Percentiles rank a stretch among this genome's conserved stretches.
phyloP scores from a whole-genome alignment of 2,888 invertebrate genomes.

The Sesia apiformis region DNA sequence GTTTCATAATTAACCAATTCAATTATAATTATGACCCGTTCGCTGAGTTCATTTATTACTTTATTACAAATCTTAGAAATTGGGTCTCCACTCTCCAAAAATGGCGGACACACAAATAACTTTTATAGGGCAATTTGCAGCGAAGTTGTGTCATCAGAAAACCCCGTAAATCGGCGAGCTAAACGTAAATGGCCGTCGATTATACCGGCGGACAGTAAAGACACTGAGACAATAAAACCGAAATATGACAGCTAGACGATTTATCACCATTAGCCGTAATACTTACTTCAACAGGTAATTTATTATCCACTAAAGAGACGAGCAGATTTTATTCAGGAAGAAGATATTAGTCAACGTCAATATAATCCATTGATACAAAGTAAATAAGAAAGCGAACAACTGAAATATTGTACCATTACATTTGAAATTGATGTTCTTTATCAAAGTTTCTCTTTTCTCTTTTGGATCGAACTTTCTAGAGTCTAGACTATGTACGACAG shows the following conservation, averaged over 20 bases:
- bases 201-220: constrained; percentile 29
- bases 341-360: constrained; percentile 47
- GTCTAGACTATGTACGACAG: no score
- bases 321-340: constrained; percentile 23
- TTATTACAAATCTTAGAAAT: no score
- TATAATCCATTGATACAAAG: constrained; percentile 9
- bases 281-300: constrained; percentile 37
- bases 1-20: no score
- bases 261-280: constrained; percentile 42
- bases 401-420: not conserved
- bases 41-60: no score
- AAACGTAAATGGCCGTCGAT: constrained; percentile 52
- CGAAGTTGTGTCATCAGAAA: constrained; percentile 59
- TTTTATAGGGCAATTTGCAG: constrained; percentile 61
- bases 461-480: no score
- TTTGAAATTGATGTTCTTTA: no score
- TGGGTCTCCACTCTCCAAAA: no score
- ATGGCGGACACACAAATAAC: constrained; percentile 41
- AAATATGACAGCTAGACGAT: constrained; percentile 43
- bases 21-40: no score
- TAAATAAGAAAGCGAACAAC: not conserved
- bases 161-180: constrained; percentile 50
- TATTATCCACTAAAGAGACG: constrained; percentile 22
- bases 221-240: constrained; percentile 47
- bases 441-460: no score